phyloP scores from a whole-genome alignment of 1,140 invertebrate genomes.

The Zaprionus taronus region DNA sequence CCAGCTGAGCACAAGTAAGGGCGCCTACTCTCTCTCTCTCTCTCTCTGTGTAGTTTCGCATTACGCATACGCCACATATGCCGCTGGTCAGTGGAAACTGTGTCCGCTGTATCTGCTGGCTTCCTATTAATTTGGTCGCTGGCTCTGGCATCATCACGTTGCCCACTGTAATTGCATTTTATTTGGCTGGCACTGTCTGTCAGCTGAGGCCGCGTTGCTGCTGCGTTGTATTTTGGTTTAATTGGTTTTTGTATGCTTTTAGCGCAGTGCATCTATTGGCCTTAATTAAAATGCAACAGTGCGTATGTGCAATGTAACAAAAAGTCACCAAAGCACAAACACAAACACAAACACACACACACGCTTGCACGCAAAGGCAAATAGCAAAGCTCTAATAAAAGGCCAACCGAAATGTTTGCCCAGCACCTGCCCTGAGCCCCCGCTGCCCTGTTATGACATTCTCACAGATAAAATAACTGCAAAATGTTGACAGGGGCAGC shows the following conservation, averaged over 20 bases:
- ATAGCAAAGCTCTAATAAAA: slow-evolving; percentile 37
- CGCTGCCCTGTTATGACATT: slow-evolving; percentile 57
- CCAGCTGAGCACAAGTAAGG: slow-evolving; percentile 25
- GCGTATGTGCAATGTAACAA: slow-evolving; percentile 73
- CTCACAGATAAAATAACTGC: slow-evolving; percentile 76
- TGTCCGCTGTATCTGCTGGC: slow-evolving; percentile 29
- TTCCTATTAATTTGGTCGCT: slow-evolving; percentile 74
- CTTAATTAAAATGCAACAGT: slow-evolving; percentile 81
- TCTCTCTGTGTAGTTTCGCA: slow-evolving; percentile 32
- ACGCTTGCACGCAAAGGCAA: slow-evolving; percentile 3
- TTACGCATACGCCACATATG: slow-evolving; percentile 69
- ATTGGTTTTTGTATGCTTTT: slow-evolving; percentile 73
- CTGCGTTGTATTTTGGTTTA: slow-evolving; percentile 72
- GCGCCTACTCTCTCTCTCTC: not conserved
- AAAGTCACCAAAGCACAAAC: slow-evolving; percentile 61
- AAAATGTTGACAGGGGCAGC: slow-evolving; percentile 68
- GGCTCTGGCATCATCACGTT: slow-evolving; percentile 35
- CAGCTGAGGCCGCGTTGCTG: not conserved
- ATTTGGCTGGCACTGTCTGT: slow-evolving; percentile 52
- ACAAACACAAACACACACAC: slow-evolving; percentile 8
- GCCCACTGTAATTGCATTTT: slow-evolving; percentile 72
- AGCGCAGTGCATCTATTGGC: slow-evolving; percentile 63
- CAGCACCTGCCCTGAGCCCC: no score
- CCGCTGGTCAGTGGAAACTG: not conserved
- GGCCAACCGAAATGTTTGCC: slow-evolving; percentile 40